phyloP scores from a whole-genome alignment of 2,888 invertebrate genomes.

The Caenorhabditis becei region DNA sequence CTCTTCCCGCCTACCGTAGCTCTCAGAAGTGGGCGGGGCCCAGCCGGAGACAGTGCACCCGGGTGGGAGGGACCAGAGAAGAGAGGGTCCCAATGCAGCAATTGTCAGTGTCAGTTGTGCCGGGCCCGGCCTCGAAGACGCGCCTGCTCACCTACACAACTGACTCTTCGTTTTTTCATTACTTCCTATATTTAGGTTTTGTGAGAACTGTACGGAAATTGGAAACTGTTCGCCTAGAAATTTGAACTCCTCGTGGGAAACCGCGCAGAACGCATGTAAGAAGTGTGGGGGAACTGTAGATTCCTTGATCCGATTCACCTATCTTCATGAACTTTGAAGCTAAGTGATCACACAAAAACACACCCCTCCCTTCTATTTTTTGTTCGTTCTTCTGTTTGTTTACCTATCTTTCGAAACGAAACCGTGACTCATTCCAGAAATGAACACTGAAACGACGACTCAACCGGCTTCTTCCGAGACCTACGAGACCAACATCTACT shows the following conservation, averaged over 20 bases:
- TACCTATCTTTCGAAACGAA: neutral
- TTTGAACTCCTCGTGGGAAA: neutral
- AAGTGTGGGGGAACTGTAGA: neutral
- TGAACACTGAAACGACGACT: conserved; percentile 39
- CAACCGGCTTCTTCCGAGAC: conserved; percentile 49
- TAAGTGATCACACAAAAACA: conserved; percentile 5
- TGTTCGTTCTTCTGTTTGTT: neutral
- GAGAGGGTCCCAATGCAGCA: conserved; percentile 1
- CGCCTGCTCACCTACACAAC: conserved; percentile 62
- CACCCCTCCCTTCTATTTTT: neutral
- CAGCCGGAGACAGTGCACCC: conserved; percentile 1
- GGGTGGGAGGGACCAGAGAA: conserved; percentile 27
- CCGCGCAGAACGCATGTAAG: conserved; percentile 32
- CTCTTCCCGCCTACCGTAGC: conserved; percentile 24
- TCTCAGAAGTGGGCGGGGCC: conserved; percentile 23
- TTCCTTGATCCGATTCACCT: neutral
- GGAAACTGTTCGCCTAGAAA: neutral
- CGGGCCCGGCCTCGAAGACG: conserved; percentile 12
- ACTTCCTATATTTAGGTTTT: conserved; percentile 26
- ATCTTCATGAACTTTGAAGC: neutral
- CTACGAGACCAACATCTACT: conserved; percentile 54
- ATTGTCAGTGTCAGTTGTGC: conserved; percentile 62
- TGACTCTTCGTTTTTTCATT: conserved; percentile 35
- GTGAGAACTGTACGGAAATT: neutral
- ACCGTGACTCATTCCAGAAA: conserved; percentile 1